Evolutionary conservation across 2,888 invertebrate genomes (phyloP), one percentile per base, ranked within the genome.

Genomic region (Congeria kusceri): DNA sequence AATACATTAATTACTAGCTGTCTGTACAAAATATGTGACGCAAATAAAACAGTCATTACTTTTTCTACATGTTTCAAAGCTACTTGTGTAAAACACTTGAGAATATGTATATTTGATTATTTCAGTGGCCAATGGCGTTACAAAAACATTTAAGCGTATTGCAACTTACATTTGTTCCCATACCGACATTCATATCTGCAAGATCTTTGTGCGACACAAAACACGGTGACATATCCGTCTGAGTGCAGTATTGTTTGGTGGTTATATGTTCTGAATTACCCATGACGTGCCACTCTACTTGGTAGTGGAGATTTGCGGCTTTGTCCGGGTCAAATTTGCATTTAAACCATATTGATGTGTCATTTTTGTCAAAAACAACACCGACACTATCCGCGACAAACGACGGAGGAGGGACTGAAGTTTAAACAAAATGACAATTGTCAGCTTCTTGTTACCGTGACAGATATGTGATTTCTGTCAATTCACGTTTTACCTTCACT

Each of bases 261-360:
- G 61, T 15, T 2, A 27, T 5, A 15, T 27, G 29, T 39, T 27
- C 32, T 2, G 53, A 63, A 20, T 25, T 70, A n/a, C 29, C 70
- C 3, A 39, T 56, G 0, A 70, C 32, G 5, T 23, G 28, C 70
- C 70, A 70, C 39, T 44, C 28, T 11, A 70, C 70, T 63, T 70
- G 63, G 56, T 70, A 70, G 28, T 27, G 44, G 18, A 63, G 39
- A 27, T 62, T 53, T 46, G 62, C 39, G 15, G 53, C 53, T 3
- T 1, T 15, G 25, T 29, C 62, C 20, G 63, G 70, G 20, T 63
- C 56, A 57, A 70, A 70, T 56, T 70, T 70, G 46, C 70, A 70
- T 5, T 20, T 18, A 46, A 63, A 63, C 13, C 23, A 63, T 20
- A 53, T 44, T 53, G 39, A 47, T 62, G 39, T 62, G 46, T 4